phyloP scores from a whole-genome alignment of 2,888 invertebrate genomes.

The Athripsodes cinereus region DNA sequence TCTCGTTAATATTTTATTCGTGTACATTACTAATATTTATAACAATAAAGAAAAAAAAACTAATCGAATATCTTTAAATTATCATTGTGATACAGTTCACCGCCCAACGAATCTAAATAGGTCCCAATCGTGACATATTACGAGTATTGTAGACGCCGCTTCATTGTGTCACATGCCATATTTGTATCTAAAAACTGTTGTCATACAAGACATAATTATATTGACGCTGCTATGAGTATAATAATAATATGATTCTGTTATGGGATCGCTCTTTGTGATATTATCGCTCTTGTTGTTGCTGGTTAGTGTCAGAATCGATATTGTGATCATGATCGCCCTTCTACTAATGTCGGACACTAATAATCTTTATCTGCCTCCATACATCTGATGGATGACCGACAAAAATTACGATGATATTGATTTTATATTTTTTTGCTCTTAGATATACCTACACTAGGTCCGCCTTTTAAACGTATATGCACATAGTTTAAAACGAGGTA shows the following conservation, averaged over 20 bases:
- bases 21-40: too few relatives aligned
- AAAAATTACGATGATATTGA: not conserved
- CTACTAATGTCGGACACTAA: not conserved
- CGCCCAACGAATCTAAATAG: not conserved
- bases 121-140: not conserved
- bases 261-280: not conserved
- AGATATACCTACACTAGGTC: too few relatives aligned
- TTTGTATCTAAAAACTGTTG: not conserved
- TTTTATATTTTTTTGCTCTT: too few relatives aligned
- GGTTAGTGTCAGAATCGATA: not conserved
- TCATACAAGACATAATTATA: slow-evolving; percentile 1
- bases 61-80: not conserved
- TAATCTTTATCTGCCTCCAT: not conserved
- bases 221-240: too few relatives aligned
- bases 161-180: not conserved
- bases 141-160: not conserved
- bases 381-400: not conserved
- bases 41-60: too few relatives aligned
- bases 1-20: too few relatives aligned
- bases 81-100: not conserved
- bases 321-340: not conserved
- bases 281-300: not conserved
- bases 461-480: too few relatives aligned
- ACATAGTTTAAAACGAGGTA: not conserved
- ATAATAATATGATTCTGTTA: too few relatives aligned